Evolutionary conservation across 1,140 invertebrate species (phyloP).

Genomic region (Anastrepha obliqua): DNA sequence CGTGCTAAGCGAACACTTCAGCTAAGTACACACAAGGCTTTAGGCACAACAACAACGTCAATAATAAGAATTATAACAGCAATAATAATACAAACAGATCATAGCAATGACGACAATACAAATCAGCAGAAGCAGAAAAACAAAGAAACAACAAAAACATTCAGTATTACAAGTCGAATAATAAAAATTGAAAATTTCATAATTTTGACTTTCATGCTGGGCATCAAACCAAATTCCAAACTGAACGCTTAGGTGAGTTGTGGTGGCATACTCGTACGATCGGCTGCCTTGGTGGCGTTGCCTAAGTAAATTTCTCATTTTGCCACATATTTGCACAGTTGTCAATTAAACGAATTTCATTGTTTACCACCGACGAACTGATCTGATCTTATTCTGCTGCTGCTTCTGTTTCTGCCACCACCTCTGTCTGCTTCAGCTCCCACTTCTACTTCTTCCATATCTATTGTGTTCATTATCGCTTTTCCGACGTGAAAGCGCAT

Average conservation of each 20-base stretch:
- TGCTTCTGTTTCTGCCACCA: too few species aligned
- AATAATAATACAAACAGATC: slow-evolving; percentile 42
- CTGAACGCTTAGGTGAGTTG: neutral
- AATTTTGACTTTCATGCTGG: neutral
- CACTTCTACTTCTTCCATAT: neutral
- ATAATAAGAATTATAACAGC: slow-evolving; percentile 13
- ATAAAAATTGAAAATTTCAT: neutral
- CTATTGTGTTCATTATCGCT: slow-evolving; percentile 17
- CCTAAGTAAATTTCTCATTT: neutral
- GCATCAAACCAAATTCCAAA: neutral
- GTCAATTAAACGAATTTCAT: slow-evolving; percentile 18
- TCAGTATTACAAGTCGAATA: neutral
- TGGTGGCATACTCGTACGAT: neutral
- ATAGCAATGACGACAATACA: neutral
- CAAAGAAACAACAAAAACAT: neutral
- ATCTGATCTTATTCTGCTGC: neutral
- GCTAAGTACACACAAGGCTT: slow-evolving; percentile 20
- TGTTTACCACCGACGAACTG: neutral
- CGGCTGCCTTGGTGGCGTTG: neutral
- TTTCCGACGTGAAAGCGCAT: neutral
- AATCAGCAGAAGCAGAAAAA: neutral
- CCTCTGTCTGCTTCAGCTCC: neutral
- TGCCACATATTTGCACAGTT: slow-evolving; percentile 46
- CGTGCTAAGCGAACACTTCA: slow-evolving; percentile 9
- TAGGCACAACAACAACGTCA: neutral